Evolutionary conservation across 2,113 vertebrate genomes (phyloP), one percentile per base, ranked within the genome.

Genomic region (Trachemys scripta): DNA sequence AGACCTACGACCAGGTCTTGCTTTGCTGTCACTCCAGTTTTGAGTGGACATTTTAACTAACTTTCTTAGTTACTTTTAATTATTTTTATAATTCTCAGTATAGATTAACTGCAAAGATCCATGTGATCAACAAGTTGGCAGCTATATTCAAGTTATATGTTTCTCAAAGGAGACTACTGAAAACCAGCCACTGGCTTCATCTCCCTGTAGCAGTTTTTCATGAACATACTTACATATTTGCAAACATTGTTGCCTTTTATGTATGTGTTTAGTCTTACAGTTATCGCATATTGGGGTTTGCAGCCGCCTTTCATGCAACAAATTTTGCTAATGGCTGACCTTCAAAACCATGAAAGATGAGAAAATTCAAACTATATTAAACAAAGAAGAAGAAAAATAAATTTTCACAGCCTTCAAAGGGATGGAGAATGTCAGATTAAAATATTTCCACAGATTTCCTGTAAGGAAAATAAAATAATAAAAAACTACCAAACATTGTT

Each of bases 121-220:
- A 19, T 65, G n/a, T n/a, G 62, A 65, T 65, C 35, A 65, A 62
- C 29, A 62, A n/a, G 7, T 62, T 65, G 59, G 13, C 59, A 65
- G 59, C 31, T 65, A 65, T 65, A 65, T n/a, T 65, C 31, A 65
- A 65, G 31, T 19, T 65, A 9, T 0, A 0, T 82, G 57, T 88
- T 83, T 54, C 4, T 16, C 81, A 0, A 53, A 91, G 59, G 72
- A 50, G 8, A 78, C 8, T 85, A 80, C 29, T 80, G 81, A 45
- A 93, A 85, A 76, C 29, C 17, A 81, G 19, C 62, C 47, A 42
- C 1, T 0, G 0, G 35, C 8, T 78, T 78, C 11, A 31, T 62
- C 10, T 78, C 72, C 12, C 49, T 24, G 0, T 89, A 42, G 47
- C 0, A 0, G 3, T 8, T 79, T 87, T 84, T 81, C 83, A n/a